Evolutionary conservation across 1,140 invertebrate genomes (phyloP), one percentile per base, ranked within the genome.

Genomic region (Stenopsyche tienmushanensis): DNA sequence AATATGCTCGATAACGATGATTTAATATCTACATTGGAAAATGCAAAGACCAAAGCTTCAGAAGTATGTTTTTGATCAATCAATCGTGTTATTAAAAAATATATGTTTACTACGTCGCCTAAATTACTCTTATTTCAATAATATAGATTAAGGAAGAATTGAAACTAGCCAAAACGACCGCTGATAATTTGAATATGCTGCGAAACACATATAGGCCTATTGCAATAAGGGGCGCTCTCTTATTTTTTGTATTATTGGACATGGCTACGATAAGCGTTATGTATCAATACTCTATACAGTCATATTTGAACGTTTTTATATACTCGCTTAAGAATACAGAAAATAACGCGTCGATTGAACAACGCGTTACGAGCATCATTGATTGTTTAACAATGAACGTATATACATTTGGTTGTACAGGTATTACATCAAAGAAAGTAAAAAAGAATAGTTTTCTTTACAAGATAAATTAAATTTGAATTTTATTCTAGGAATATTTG

Each of bases 1-100:
- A 95, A 94, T 76, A 96, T 96, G 90, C 76, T 96, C 69, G 93
- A 96, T 72, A 96, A 97, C 72, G 83, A 88, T 0, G 92, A 95
- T 65, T 79, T 96, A 0, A 85, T 97, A 2, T 80, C 86, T 62
- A 94, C 92, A 0, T 77, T 96, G n/a, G 93, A 96, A 70, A 91
- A 92, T 62, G 92, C 92, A 1, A 96, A 95, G 77, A 83, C 83
- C 0, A 94, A 93, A 73, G 91, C 91, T 8, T 80, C 77, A 44
- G 89, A 94, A 74, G 90, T 90, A 41, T 80, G 75, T 41, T 20
- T 25, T 52, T 50, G 24, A 64, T 72, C n/a, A 23, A 17, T 34
- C 17, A n/a, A 5, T 24, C 47, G 18, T n/a, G 5, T 45, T 23
- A 50, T 34, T 41, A 44, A 60, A 21, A 54, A 20, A 53, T 42